Evolutionary conservation across 1,140 invertebrate species (phyloP).

Genomic region (Drosophila bipectinata): DNA sequence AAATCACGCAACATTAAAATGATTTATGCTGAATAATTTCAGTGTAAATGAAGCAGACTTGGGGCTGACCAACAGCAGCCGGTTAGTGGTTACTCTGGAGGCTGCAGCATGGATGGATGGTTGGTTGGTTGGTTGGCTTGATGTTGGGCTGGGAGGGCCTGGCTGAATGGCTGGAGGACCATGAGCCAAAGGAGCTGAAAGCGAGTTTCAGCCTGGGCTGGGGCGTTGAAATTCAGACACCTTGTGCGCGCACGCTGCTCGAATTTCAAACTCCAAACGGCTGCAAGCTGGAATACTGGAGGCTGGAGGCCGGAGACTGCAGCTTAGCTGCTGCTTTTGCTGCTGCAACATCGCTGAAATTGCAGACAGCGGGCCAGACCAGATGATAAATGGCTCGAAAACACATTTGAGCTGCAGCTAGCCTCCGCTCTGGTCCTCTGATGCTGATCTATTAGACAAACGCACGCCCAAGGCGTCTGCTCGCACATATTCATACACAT

Average conservation of each 20-base stretch:
- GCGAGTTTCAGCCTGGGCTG: constrained; percentile 28
- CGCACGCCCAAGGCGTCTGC: constrained; percentile 70
- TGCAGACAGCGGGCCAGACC: constrained; percentile 67
- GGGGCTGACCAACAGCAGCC: constrained; percentile 40
- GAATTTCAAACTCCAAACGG: constrained; percentile 68
- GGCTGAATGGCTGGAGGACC: neutral
- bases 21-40: constrained; percentile 80
- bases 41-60: constrained; percentile 79
- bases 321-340: constrained; percentile 20
- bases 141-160: constrained; percentile 1
- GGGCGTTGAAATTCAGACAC: constrained; percentile 78
- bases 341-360: constrained; percentile 73
- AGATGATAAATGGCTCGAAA: constrained; percentile 77
- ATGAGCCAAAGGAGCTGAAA: constrained; percentile 17
- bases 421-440: constrained; percentile 44
- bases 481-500: constrained; percentile 38
- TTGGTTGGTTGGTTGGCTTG: neutral
- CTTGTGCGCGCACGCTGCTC: constrained; percentile 75
- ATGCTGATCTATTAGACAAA: constrained; percentile 80
- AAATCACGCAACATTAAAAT: constrained; percentile 81
- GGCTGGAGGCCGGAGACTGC: constrained; percentile 7
- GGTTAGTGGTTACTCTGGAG: constrained; percentile 55
- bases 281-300: constrained; percentile 25
- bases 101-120: constrained; percentile 3
- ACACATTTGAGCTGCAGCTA: constrained; percentile 72